Percentiles rank a stretch among this genome's conserved stretches.
Evolutionary conservation across 1,140 invertebrate species (phyloP).

Genomic region (Aphaenogaster ashmeadi): DNA sequence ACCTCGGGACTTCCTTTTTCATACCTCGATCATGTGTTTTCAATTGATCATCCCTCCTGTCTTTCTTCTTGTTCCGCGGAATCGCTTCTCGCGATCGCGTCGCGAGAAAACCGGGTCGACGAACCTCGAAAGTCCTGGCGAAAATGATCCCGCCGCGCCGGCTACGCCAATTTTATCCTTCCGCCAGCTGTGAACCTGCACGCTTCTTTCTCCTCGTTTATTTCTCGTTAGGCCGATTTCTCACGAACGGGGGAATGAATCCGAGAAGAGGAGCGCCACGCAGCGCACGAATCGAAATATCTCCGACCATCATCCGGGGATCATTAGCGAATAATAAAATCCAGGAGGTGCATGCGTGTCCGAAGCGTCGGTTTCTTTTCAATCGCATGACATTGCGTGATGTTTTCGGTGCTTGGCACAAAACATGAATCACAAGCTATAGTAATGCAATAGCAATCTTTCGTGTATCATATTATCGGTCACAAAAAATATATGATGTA

Average conservation of each 20-base stretch:
- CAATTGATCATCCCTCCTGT: background rate
- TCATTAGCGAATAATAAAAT: conserved; percentile 48
- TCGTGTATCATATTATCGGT: background rate
- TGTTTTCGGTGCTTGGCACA: background rate
- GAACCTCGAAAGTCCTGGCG: conserved; percentile 50
- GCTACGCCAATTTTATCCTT: conserved; percentile 68
- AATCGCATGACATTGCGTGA: background rate
- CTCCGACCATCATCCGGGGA: background rate
- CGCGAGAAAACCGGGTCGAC: conserved; percentile 44
- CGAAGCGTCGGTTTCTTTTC: conserved; percentile 6
- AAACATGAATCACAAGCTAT: background rate
- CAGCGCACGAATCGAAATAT: background rate
- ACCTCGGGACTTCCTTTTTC: background rate
- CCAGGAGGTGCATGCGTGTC: background rate
- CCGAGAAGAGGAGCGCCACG: background rate
- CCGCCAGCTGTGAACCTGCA: conserved; percentile 62
- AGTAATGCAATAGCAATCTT: background rate
- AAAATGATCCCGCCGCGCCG: conserved; percentile 43
- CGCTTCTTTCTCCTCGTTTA: conserved; percentile 59
- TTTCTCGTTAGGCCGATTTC: conserved; percentile 63
- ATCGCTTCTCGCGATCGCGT: conserved; percentile 1
- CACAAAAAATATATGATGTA: background rate
- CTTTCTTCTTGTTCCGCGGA: background rate
- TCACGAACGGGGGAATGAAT: conserved; percentile 23
- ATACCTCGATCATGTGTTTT: background rate